A percentile compares a stretch with the other conserved stretches of the same genome.
Conservation (phyloP, 2,888 invertebrate genomes). For the Tipula helvola region DNA sequence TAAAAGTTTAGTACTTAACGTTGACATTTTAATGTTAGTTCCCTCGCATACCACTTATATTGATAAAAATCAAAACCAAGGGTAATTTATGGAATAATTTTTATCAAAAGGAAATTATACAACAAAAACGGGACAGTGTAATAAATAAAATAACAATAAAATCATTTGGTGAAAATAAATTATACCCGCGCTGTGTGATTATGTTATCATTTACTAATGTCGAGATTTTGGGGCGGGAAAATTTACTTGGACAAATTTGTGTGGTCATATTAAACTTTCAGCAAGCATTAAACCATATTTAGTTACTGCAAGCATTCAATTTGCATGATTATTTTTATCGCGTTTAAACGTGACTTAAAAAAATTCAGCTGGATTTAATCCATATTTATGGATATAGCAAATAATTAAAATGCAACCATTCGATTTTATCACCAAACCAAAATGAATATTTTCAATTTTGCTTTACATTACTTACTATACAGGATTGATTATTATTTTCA, state of each 20-base stretch:
- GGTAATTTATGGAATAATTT: background rate
- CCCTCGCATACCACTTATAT: background rate
- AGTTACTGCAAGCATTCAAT: background rate
- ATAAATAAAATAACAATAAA: background rate
- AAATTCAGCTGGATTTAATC: background rate
- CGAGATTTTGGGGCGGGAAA: background rate
- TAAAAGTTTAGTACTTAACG: background rate
- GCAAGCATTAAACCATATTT: background rate
- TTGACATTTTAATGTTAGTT: background rate
- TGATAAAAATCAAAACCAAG: background rate
- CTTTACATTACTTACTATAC: no score
- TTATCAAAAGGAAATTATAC: background rate
- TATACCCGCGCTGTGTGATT: background rate
- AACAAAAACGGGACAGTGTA: no score
- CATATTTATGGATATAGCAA: background rate
- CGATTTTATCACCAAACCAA: background rate
- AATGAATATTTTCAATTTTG: background rate
- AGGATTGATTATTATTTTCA: no score
- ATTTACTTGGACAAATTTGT: background rate
- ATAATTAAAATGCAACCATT: background rate
- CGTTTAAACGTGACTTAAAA: background rate
- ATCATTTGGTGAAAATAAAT: background rate
- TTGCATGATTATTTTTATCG: background rate
- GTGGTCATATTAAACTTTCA: background rate
- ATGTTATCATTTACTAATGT: background rate